Evolutionary conservation across 2,888 invertebrate genomes (phyloP), one percentile per base, ranked within the genome.

Genomic region (Ischnus inquisitorius): DNA sequence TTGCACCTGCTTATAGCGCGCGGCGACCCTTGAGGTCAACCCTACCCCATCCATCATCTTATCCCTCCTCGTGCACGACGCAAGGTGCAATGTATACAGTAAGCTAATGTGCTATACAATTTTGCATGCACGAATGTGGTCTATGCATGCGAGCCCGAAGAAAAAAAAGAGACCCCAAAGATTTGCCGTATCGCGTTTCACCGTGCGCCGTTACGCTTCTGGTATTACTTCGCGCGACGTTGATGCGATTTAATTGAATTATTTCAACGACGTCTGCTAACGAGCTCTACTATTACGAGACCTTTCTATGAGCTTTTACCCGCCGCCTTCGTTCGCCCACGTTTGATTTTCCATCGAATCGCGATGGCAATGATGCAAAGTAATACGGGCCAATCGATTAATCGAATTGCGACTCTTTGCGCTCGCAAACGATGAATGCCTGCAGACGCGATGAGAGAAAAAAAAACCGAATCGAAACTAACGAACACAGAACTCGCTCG

Each of bases 151-250:
- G 34, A 60, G 16, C 8, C 46, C 41, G 46, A 28, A 81, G 41
- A 51, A 75, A 76, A 75, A 28, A 81, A 76, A 43, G 41, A 79
- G 69, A 41, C 62, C 68, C 28, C 34, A 8, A 75, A 65, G 79
- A 79, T 75, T 71, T 48, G 51, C 60, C 65, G 71, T 79, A 72
- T 83, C 79, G 79, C 71, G 71, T 83, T 76, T 83, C 79, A 71
- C 65, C 57, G 22, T 34, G 25, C 69, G 75, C 39, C 76, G 83
- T 28, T 69, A 76, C 68, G 75, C 72, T 43, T n/a, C 54, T 34
- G 60, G 48, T 43, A 71, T 79, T 48, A 54, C 41, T 6, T 62
- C 6, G n/a, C 16, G n/a, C 51, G 41, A 19, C 43, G 64, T 69
- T 79, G 69, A 83, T 79, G 54, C 75, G 28, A 51, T 28, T 12